Percentiles rank a stretch among this genome's conserved stretches.
Evolutionary conservation across 1,140 invertebrate species (phyloP).

Genomic region (Lepidurus apus): DNA sequence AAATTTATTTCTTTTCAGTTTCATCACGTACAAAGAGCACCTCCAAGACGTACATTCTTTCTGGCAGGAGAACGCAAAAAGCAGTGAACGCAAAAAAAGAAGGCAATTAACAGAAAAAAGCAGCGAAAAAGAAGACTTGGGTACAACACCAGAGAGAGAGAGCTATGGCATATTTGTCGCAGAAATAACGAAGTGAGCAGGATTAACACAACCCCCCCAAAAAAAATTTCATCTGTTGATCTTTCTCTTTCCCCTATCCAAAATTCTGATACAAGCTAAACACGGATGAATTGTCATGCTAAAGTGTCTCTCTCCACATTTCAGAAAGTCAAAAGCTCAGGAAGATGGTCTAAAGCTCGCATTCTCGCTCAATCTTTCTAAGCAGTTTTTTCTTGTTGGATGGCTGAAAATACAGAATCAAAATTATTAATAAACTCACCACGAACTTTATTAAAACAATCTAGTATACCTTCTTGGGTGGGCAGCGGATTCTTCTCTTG

Average conservation of each 20-base stretch:
- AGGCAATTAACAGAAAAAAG: neutral
- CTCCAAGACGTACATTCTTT: slow-evolving; percentile 17
- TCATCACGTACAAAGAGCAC: slow-evolving; percentile 18
- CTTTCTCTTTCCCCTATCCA: neutral
- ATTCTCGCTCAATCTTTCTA: neutral
- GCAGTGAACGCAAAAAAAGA: neutral
- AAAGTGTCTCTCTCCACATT: neutral
- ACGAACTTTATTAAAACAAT: neutral
- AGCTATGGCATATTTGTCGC: neutral
- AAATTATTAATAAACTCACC: neutral
- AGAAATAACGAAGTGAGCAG: neutral
- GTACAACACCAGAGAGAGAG: neutral
- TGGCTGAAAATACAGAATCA: neutral
- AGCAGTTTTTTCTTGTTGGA: slow-evolving; percentile 4
- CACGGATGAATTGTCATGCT: neutral
- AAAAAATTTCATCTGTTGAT: neutral
- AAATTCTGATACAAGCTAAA: neutral
- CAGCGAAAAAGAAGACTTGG: neutral
- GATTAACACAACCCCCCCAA: neutral
- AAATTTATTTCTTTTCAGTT: slow-evolving; percentile 4
- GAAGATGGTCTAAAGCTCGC: neutral
- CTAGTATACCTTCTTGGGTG: slow-evolving; percentile 63
- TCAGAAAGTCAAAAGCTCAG: neutral
- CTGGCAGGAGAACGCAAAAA: neutral
- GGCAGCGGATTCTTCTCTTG: slow-evolving; percentile 84